These are phyloP conservation scores for Eupsilia transversa DNA, from an alignment of 2,888 invertebrate species.

Conservation along the genomic window DNA sequence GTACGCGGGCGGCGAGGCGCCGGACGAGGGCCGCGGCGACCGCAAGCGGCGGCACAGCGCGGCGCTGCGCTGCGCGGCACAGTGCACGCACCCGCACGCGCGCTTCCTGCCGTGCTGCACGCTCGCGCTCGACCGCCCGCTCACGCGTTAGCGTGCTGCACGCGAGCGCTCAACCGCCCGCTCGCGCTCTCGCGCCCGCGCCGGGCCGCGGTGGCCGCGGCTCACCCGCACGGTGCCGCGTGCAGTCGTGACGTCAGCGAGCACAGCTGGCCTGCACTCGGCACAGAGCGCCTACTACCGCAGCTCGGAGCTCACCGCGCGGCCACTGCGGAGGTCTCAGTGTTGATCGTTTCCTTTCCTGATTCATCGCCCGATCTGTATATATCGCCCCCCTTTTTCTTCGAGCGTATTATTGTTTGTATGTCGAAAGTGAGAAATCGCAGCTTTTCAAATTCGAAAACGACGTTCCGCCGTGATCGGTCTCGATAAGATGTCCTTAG, in stretches of 20 bases:
- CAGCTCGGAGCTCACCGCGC: conserved; percentile 18
- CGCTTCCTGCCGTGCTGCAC: conserved; percentile 89
- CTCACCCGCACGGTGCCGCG: conserved; percentile 20
- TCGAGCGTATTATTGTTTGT: conserved; percentile 63
- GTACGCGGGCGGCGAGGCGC: conserved; percentile 81
- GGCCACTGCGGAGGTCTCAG: conserved; percentile 21
- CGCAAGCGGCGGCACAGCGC: conserved; percentile 91
- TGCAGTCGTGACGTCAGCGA: conserved; percentile 9
- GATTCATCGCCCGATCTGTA: conserved; percentile 66
- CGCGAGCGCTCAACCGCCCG: conserved; percentile 82
- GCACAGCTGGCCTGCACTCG: neutral
- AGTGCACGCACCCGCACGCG: conserved; percentile 85
- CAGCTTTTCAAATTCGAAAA: conserved; percentile 63
- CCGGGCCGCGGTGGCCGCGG: neutral
- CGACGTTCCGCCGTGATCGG: conserved; percentile 61
- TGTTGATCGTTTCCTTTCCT: conserved; percentile 53
- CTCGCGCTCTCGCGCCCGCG: conserved; percentile 73
- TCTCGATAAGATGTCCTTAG: conserved; percentile 58
- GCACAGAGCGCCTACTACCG: conserved; percentile 11
- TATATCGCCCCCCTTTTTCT: conserved; percentile 73
- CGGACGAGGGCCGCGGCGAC: conserved; percentile 78
- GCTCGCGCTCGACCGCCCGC: conserved; percentile 83
- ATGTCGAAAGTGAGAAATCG: conserved; percentile 55
- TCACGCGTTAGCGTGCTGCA: conserved; percentile 88
- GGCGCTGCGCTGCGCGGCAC: conserved; percentile 79